Base-by-base conservation (phyloP, 2,113 vertebrate genomes). In the Muscicapa adusta region DNA sequence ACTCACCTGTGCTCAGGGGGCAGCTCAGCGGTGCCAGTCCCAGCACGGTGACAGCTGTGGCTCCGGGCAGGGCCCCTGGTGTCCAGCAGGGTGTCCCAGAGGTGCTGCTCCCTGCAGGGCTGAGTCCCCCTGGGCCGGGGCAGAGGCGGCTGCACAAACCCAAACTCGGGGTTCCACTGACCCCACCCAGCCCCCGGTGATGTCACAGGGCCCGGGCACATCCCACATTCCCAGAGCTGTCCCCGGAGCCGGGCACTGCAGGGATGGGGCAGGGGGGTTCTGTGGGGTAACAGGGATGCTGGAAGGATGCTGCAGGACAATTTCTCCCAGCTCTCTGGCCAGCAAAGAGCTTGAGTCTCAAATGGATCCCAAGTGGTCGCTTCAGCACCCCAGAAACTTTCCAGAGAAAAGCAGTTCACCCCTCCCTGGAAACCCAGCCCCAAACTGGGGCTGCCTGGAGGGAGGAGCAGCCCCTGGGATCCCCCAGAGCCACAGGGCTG, bases 331-430 rank as follows among this genome's bases (percentile, higher is more conserved):
- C 33, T 75, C 16, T 67, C 14, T 72, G 70, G n/a, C 7, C 71
- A 86, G 42, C 33, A 45, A 62, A 60, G 48, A 24, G 4, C 29
- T 56, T 42, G 60, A 33, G 34, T 93, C 34, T 87, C 85, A 53
- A 14, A 61, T 80, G 75, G 73, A 73, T 54, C 86, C 90, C 88
- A 77, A 66, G 18, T 23, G 58, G 65, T 43, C 47, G 18, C 84
- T 91, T 43, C 25, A 68, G 81, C 86, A 89, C 56, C 90, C 42
- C 85, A 38, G 94, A 89, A 94, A 91, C 67, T 78, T 87, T 73
- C 88, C 47, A 29, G 68, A 77, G 77, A 76, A 94, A 86, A 88
- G 36, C 79, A 80, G 42, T 50, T 82, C 42, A 12, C 73, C 54
- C 62, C 72, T 91, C 50, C 67, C n/a, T 73, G 79, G 18, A 87